A percentile compares a stretch with the other conserved stretches of the same genome.
These are phyloP conservation scores for Carassius gibelio DNA, from an alignment of 2,113 vertebrate genomes.

Conservation along the genomic window DNA sequence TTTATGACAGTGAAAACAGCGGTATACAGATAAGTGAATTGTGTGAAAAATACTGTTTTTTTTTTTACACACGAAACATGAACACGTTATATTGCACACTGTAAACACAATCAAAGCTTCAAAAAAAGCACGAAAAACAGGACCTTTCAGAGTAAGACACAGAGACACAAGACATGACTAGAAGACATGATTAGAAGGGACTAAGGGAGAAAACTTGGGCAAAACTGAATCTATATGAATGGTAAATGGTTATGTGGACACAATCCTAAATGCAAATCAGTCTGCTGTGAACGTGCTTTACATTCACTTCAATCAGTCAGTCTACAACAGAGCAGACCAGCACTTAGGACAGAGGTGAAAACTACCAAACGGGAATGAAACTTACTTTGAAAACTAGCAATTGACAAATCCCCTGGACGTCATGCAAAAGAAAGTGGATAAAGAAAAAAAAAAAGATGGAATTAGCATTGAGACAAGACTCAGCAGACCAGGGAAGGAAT, in stretches of 20 bases:
- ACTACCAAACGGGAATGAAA: conserved; percentile 54
- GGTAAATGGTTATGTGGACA: not conserved
- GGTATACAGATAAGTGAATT: too few species aligned
- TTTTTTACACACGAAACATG: too few species aligned
- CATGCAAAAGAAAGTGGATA: conserved; percentile 70
- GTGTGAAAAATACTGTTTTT: too few species aligned
- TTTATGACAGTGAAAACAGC: too few species aligned
- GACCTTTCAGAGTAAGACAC: too few species aligned
- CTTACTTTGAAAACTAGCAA: conserved; percentile 92
- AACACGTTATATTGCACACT: too few species aligned
- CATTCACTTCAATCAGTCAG: not conserved
- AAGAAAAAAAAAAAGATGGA: conserved; percentile 28
- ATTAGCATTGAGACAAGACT: conserved; percentile 44
- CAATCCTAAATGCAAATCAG: conserved; percentile 1
- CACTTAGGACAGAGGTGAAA: not conserved
- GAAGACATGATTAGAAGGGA: not conserved
- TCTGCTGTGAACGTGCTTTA: not conserved
- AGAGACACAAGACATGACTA: too few species aligned
- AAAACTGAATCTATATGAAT: not conserved
- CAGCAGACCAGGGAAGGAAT: conserved; percentile 48
- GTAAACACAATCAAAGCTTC: too few species aligned
- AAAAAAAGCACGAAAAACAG: too few species aligned
- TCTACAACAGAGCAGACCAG: not conserved
- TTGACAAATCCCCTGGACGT: conserved; percentile 83
- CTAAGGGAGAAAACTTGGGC: not conserved